Percentiles rank a stretch among this genome's conserved stretches.
These are phyloP conservation scores for Apus apus DNA, from an alignment of 2,113 vertebrate genomes.

Conservation along the genomic window DNA sequence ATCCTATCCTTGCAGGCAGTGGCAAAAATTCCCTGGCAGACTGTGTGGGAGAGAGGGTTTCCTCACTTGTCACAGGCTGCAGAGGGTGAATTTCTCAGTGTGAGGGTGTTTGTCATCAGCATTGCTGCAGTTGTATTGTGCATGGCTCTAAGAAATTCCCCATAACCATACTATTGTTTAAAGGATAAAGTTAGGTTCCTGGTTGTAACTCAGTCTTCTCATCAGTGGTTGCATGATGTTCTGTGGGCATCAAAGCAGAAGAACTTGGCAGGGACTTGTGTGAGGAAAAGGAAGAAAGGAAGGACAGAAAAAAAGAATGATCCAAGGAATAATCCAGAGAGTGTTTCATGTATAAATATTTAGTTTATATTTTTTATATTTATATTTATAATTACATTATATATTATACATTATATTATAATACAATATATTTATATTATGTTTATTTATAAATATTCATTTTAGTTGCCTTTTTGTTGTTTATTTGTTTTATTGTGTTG, in stretches of 20 bases:
- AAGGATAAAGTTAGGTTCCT: neutral
- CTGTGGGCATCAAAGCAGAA: neutral
- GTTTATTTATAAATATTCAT: too few relatives aligned
- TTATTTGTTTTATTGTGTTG: fast-evolving
- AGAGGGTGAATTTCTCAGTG: neutral
- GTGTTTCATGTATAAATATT: neutral
- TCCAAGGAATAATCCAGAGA: neutral
- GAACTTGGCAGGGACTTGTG: neutral
- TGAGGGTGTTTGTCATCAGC: neutral
- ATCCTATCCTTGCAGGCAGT: neutral
- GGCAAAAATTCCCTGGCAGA: neutral
- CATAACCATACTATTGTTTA: neutral
- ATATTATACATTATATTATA: too few relatives aligned
- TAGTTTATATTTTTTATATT: too few relatives aligned
- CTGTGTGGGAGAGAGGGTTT: neutral
- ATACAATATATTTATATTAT: too few relatives aligned
- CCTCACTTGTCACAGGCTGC: neutral
- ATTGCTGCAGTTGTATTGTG: neutral
- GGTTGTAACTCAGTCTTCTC: neutral
- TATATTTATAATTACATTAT: too few relatives aligned
- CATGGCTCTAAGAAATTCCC: neutral
- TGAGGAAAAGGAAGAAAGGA: neutral
- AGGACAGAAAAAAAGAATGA: neutral
- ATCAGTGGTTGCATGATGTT: neutral
- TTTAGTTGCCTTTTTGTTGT: too few relatives aligned